A percentile compares a stretch with the other conserved stretches of the same genome.
Evolutionary conservation across 2,797 vertebrate species (phyloP).

Genomic region (Channallabes apus): DNA sequence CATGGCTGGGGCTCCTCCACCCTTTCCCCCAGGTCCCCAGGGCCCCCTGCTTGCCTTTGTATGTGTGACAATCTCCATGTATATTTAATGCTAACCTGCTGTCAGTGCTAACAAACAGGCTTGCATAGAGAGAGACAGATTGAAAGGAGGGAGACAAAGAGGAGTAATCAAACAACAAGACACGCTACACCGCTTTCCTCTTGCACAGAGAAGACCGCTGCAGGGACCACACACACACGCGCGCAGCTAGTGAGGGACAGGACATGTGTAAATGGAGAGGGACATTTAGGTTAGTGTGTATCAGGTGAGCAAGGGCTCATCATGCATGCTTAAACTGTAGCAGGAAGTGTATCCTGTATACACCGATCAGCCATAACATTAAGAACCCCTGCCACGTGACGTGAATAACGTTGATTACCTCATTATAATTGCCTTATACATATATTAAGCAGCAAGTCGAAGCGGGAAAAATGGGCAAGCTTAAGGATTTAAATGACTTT

Average conservation of each 20-base stretch:
- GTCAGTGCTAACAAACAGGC: conserved; percentile 84
- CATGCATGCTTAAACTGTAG: background rate
- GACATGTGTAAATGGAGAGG: conserved; percentile 7
- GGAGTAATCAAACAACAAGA: conserved; percentile 69
- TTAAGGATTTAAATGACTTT: too few species aligned
- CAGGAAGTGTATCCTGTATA: conserved; percentile 6
- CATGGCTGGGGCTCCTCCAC: conserved; percentile 53
- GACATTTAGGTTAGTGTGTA: background rate
- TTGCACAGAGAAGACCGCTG: conserved; percentile 63
- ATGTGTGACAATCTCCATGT: conserved; percentile 81
- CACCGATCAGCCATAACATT: too few species aligned
- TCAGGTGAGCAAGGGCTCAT: background rate
- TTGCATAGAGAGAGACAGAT: conserved; percentile 67
- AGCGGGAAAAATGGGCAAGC: too few species aligned
- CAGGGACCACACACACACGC: conserved; percentile 55
- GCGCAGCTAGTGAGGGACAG: conserved; percentile 8
- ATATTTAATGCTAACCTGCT: conserved; percentile 87
- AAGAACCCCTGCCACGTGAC: too few species aligned
- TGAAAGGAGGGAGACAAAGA: conserved; percentile 51
- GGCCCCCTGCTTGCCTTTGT: conserved; percentile 73
- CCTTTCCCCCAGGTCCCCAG: conserved; percentile 67
- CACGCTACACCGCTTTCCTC: conserved; percentile 61
- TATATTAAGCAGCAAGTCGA: too few species aligned
- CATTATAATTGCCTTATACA: too few species aligned
- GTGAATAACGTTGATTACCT: too few species aligned